Conservation (phyloP, 2,797 vertebrate species). For the Lagodon rhomboides region DNA sequence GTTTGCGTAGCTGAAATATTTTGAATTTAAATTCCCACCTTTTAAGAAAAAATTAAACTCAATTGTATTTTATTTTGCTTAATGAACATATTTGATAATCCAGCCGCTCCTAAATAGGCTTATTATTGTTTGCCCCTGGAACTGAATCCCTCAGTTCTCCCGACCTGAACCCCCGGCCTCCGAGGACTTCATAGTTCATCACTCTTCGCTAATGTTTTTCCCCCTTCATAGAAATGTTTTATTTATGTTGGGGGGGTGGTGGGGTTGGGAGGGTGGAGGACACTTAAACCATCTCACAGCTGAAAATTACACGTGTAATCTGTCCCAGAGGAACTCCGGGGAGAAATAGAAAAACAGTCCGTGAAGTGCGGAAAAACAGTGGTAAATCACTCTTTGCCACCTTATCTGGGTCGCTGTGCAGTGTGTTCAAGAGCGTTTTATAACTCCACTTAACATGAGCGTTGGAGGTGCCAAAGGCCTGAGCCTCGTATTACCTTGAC, state of each 20-base stretch:
- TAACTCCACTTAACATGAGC: conserved; percentile 79
- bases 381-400: conserved; percentile 86
- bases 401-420: conserved; percentile 79
- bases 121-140: conserved; percentile 56
- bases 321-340: conserved; percentile 81
- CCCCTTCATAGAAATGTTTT: conserved; percentile 76
- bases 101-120: conserved; percentile 28
- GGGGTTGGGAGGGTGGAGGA: conserved; percentile 50
- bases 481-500: conserved; percentile 44
- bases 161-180: conserved; percentile 51
- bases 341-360: conserved; percentile 85
- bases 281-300: conserved; percentile 86
- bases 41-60: background rate
- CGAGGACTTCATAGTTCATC: conserved; percentile 75
- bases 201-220: conserved; percentile 73
- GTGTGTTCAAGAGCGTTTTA: conserved; percentile 76
- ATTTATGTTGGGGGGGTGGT: conserved; percentile 70
- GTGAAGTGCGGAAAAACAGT: conserved; percentile 84
- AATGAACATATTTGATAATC: conserved; percentile 15
- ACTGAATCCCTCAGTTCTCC: conserved; percentile 51
- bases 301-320: conserved; percentile 88
- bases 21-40: conserved; percentile 3
- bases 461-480: conserved; percentile 58
- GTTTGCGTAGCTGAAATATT: conserved; percentile 41
- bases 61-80: background rate